A percentile compares a stretch with the other conserved stretches of the same genome.
Evolutionary conservation across 35 echinoderm and acorn worm species (phyloP).

Genomic region (Nesometra sesokonis): DNA sequence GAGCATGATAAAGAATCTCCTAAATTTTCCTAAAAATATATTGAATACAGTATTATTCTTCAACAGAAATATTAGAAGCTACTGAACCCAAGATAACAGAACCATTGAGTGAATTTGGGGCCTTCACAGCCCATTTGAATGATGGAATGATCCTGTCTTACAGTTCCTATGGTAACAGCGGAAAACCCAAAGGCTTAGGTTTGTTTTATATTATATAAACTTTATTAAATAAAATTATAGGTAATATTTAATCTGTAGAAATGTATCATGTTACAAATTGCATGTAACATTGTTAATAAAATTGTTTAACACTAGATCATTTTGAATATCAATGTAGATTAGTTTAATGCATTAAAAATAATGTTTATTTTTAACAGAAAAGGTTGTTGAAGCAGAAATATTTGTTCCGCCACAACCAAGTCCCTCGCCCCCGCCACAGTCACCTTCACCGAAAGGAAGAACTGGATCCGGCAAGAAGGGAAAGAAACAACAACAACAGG

Average conservation of each 20-base stretch:
- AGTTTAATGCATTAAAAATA: background rate
- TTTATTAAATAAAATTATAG: too few relatives aligned
- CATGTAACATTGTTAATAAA: too few relatives aligned
- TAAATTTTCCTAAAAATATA: too few relatives aligned
- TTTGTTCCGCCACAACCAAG: slow-evolving; percentile 36
- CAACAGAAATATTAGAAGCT: too few relatives aligned
- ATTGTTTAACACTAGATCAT: too few relatives aligned
- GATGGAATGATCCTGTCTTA: slow-evolving; percentile 91
- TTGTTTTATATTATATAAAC: background rate
- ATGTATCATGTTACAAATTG: too few relatives aligned
- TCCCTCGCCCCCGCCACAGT: slow-evolving; percentile 65
- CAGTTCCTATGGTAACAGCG: slow-evolving; percentile 73
- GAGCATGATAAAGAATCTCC: too few relatives aligned
- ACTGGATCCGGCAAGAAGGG: slow-evolving; percentile 62
- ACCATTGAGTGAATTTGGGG: slow-evolving; percentile 67
- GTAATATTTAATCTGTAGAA: too few relatives aligned
- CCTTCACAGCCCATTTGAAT: slow-evolving; percentile 82
- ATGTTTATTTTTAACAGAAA: slow-evolving; percentile 27
- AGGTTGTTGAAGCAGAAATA: slow-evolving; percentile 57
- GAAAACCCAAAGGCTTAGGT: slow-evolving; percentile 26
- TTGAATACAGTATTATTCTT: too few relatives aligned
- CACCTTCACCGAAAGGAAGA: slow-evolving; percentile 48
- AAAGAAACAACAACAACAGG: slow-evolving; percentile 56
- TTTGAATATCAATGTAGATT: too few relatives aligned
- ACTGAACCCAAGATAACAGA: slow-evolving; percentile 5